phyloP scores from a whole-genome alignment of 53 echinoderm and acorn worm species.

The Echinometra lucunter region DNA sequence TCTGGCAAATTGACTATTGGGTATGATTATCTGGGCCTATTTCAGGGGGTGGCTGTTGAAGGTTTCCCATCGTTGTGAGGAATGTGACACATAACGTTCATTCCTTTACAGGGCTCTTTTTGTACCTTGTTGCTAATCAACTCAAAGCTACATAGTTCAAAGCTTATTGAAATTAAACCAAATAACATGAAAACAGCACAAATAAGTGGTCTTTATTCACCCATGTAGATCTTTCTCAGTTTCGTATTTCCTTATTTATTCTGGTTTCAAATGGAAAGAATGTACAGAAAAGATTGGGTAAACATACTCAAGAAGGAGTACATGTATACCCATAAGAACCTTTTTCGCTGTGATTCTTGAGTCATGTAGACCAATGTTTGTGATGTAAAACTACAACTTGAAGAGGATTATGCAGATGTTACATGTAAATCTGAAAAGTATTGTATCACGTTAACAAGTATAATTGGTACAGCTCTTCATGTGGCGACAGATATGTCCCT shows the following conservation, averaged over 20 bases:
- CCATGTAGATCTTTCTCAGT: neutral
- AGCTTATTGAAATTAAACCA: neutral
- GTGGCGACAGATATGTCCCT: neutral
- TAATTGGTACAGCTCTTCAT: neutral
- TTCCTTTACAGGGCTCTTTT: neutral
- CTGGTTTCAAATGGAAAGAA: neutral
- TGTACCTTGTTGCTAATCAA: conserved; percentile 34
- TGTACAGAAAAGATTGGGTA: neutral
- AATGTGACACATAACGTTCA: conserved; percentile 38
- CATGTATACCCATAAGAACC: neutral
- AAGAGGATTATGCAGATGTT: conserved; percentile 2
- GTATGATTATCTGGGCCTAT: neutral
- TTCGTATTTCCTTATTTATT: neutral
- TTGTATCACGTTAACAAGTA: neutral
- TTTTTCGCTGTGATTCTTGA: neutral
- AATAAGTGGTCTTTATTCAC: neutral
- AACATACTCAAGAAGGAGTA: neutral
- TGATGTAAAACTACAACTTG: neutral
- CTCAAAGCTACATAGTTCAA: conserved; percentile 1
- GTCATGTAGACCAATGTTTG: conserved; percentile 8
- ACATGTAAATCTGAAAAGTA: neutral
- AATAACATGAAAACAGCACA: conserved; percentile 13
- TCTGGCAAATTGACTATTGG: conserved; percentile 45
- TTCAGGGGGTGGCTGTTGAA: neutral
- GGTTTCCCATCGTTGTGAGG: conserved; percentile 49